These are phyloP conservation scores for Caranx ignobilis DNA, from an alignment of 2,113 vertebrate species.

Conservation along the genomic window DNA sequence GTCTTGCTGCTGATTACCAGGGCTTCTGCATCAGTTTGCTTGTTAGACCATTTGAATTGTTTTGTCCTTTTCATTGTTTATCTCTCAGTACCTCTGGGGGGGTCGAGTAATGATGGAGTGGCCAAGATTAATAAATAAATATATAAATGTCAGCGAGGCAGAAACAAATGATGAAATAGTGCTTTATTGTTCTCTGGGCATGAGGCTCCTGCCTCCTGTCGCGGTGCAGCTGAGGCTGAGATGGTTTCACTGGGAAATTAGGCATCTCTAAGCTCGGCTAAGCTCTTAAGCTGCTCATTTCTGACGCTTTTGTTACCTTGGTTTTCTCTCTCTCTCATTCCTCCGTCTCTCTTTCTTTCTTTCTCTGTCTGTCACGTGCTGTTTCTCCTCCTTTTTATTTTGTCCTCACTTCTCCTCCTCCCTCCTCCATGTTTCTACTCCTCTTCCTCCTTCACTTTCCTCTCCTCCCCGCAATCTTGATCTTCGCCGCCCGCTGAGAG, in stretches of 20 bases:
- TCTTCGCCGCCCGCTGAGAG: constrained; percentile 29
- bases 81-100: constrained; percentile 35
- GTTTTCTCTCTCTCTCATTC: constrained; percentile 19
- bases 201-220: constrained; percentile 2
- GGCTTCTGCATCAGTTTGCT: constrained; percentile 11
- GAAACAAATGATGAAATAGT: constrained; percentile 60
- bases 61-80: constrained; percentile 7
- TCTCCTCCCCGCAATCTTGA: constrained; percentile 19
- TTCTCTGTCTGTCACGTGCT: neutral
- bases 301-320: constrained; percentile 73
- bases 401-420: constrained; percentile 8
- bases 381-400: neutral
- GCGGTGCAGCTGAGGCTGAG: constrained; percentile 34
- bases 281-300: constrained; percentile 83
- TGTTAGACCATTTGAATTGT: constrained; percentile 11
- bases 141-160: constrained; percentile 30
- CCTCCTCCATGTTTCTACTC: neutral
- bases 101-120: constrained; percentile 30
- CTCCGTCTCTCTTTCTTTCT: constrained; percentile 17
- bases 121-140: constrained; percentile 42
- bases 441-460: neutral
- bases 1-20: constrained; percentile 36
- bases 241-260: constrained; percentile 69
- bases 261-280: constrained; percentile 65
- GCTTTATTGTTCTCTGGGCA: constrained; percentile 38